Base-by-base conservation (phyloP, 2,888 invertebrate species). In the Aricia artaxerxes region DNA sequence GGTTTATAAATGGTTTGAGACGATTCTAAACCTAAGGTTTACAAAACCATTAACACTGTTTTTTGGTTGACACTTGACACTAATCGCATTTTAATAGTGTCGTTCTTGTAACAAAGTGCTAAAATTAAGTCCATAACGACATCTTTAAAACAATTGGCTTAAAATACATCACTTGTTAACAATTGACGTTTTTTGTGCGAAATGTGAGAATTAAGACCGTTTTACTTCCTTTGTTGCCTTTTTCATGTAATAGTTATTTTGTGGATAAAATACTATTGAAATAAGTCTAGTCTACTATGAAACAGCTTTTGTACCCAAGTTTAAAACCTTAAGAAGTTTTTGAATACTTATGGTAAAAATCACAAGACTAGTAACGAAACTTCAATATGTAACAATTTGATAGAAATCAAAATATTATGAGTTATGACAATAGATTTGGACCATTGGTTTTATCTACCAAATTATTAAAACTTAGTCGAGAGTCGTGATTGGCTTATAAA, bases 41-140 rank as follows among this genome's bases (percentile, higher is more conserved):
- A 38, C 69, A 38, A 35, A 69, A 69, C 9, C 35, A 35, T 69
- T 38, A 24, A 69, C 38, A 35, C 69, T 4, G 13, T 38, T 35
- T 64, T 69, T 69, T 38, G 69, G 35, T 4, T 69, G 69, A 69
- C 69, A 69, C 69, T 4, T 69, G 69, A 69, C 69, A 69, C 69
- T 69, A 69, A 69, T 69, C 11, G 13, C 6, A 13, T 69, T 69
- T 35, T 38, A 35, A 69, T 69, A 69, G 69, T 38, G 35, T 16
- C 16, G 69, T 38, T 69, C 35, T 69, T 4, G 69, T 13, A 2
- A 69, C 38, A 35, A 69, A 69, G 69, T 35, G 5, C 69, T 38
- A 69, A 35, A 69, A 69, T 6, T 38, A 38, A 38, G 4, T 35
- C 35, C 35, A 69, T 69, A 69, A 69, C 13, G 11, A 69, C 69